Evolutionary conservation across 2,888 invertebrate species (phyloP), one percentile per base, ranked within the genome.

Genomic region (Sarcophaga rosellei): DNA sequence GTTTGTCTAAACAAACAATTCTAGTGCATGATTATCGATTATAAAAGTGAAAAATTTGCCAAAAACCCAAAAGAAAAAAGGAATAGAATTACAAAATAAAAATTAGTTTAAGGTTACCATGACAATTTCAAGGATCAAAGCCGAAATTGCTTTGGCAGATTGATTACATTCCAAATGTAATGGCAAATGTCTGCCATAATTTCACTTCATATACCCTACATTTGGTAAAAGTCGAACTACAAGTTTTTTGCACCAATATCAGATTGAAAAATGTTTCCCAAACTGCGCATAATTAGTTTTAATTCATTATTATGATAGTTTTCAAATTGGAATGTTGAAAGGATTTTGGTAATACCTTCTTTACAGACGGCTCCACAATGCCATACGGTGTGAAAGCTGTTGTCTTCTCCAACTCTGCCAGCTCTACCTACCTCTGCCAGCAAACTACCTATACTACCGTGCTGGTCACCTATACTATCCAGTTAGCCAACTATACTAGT

Each of bases 21-120:
- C 15, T 66, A 61, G 25, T 23, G 63, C 73, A 68, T 61, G 73
- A 62, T 59, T 79, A 73, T 73, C 23, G 65, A 45, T 66, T 73
- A 45, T 20, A 44, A 68, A 47, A 59, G 12, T 61, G 17, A 35
- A 68, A 75, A 62, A 47, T 53, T 62, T 81, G 74, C 74, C 80
- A 81, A 81, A 74, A 68, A 25, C 8, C 35, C 8, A 35, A 35
- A 35, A 35, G 35, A 35, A 35, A 10, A 35, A 8, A 35, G 8
- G 35, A 35, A 35, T 35, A 35, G 35, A 35, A 53, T 53, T 53
- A 17, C 15, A 12, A 53, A 53, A 17, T 15, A 44, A 5, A 57
- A 81, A 81, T n/a, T 57, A 75, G 81, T 81, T 75, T 53, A 75
- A 75, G 75, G 81, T 63, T 69, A 53, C 12, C n/a, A 62, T 1